Base-by-base conservation (phyloP, 2,888 invertebrate genomes). In the Clostera curtula region DNA sequence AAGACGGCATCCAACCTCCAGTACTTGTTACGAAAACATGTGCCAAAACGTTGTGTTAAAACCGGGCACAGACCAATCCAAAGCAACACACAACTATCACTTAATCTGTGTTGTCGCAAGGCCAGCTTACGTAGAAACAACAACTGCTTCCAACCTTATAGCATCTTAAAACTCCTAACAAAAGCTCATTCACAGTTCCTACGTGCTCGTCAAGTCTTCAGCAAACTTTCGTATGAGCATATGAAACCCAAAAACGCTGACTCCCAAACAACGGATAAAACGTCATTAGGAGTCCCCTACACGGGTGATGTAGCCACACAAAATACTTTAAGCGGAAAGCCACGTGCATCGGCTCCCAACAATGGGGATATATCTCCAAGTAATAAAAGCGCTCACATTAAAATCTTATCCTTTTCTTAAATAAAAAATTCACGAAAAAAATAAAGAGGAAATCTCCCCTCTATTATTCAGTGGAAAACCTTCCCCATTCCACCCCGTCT, bases 361-460 rank as follows among this genome's bases (percentile, higher is more conserved):
- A 80, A 79, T 77, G 53, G 70, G 58, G 53, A 57, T 60, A 72
- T 72, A 75, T 72, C 69, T 75, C 74, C 57, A 39, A 71, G 77
- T 80, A 82, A 82, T 83, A 82, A 82, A 75, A 73, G 74, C 70
- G 65, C 70, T 76, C 76, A 82, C 82, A 83, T 82, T 82, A 83
- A 83, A 83, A 80, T 82, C 82, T 82, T 83, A 83, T 83, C 82
- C 82, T 74, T 82, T 82, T 82, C 82, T 82, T 83, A 82, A 82
- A 83, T 82, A 82, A 80, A 83, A 82, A 80, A 82, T 75, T 82
- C 83, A 80, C 80, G 77, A 82, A 82, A 82, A 83, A 79, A 77
- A n/a, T n/a, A 74, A 74, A 71, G 70, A 74, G 57, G 68, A 72
- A 73, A 69, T 72, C 69, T 67, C 71, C 76, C 76, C 70, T 74